Evolutionary conservation across 2,888 invertebrate genomes (phyloP), one percentile per base, ranked within the genome.

Genomic region (Plebejus melissa): DNA sequence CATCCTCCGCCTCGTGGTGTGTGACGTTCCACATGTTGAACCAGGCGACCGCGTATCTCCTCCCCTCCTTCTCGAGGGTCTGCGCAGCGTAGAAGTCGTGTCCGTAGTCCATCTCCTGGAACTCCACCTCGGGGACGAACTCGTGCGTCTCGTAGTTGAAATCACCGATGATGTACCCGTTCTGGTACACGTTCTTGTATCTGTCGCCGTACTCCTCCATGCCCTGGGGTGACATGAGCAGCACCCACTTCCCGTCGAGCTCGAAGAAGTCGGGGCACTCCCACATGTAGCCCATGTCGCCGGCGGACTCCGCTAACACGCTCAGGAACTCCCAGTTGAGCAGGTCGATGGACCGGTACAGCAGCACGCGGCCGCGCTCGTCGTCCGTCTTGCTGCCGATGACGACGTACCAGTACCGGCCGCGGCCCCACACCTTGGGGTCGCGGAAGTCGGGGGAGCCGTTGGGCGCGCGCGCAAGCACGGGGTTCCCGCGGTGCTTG

Each of bases 221-320:
- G 5, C 93, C 93, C 82, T 93, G 93, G 0, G 93, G 91, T 2
- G 93, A 94, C 83, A 93, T 85, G 1, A 94, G 82, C 6, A 94
- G 80, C 0, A 94, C 82, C 75, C 87, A 86, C 77, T 88, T 94
- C 28, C 91, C 91, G 54, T 88, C 84, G 4, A 94, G 80, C 78
- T 93, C 89, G 50, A 94, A 94, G 76, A 94, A 90, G 78, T 94
- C 94, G 0, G 94, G 94, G 78, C 94, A 94, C 79, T 94, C 94
- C 92, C 93, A 94, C 92, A 94, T 93, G 75, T 90, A 93, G 0
- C 90, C 90, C 80, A 88, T 79, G 22, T 85, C 84, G 16, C 88
- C 89, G 3, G 86, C 81, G 1, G 93, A 89, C 80, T 91, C 90
- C 57, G 83, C 92, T 2, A 94, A 76, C 9, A 90, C 85, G 6